A percentile compares a stretch with the other conserved stretches of the same genome.
phyloP scores from a whole-genome alignment of 2,888 invertebrate genomes.

The Nomada fucata region DNA sequence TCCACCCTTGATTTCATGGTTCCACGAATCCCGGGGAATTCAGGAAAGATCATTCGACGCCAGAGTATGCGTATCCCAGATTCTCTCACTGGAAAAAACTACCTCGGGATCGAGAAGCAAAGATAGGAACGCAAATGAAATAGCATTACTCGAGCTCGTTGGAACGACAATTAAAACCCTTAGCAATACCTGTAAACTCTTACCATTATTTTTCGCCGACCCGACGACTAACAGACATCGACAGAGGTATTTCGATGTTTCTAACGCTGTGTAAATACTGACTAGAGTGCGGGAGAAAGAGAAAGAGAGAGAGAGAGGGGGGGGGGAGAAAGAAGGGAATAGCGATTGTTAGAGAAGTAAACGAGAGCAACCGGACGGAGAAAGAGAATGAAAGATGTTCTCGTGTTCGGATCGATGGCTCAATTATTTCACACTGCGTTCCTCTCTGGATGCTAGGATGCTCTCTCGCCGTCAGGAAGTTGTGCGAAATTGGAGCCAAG shows the following conservation, averaged over 20 bases:
- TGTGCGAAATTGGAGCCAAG: conserved; percentile 1
- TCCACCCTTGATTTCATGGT: neutral
- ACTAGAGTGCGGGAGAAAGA: conserved; percentile 23
- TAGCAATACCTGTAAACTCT: conserved; percentile 75
- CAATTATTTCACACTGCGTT: conserved; percentile 57
- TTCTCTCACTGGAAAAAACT: neutral
- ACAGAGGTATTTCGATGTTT: conserved; percentile 78
- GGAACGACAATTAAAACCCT: conserved; percentile 6
- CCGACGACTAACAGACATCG: conserved; percentile 49
- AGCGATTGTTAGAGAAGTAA: neutral
- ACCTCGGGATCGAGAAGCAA: too few species aligned
- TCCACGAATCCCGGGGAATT: neutral
- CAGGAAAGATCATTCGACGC: neutral
- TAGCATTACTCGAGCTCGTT: too few species aligned
- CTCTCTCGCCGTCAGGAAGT: conserved; percentile 26
- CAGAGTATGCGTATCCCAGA: neutral
- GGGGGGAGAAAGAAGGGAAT: neutral
- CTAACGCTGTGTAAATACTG: conserved; percentile 80
- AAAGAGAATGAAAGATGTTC: conserved; percentile 75
- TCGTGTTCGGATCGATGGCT: conserved; percentile 72
- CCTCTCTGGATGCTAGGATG: conserved; percentile 31
- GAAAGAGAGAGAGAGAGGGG: neutral
- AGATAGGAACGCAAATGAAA: too few species aligned
- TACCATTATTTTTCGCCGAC: conserved; percentile 74
- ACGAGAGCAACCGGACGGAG: conserved; percentile 20